A percentile compares a stretch with the other conserved stretches of the same genome.
Evolutionary conservation across 2,113 vertebrate species (phyloP).

Genomic region (Chionomys nivalis): DNA sequence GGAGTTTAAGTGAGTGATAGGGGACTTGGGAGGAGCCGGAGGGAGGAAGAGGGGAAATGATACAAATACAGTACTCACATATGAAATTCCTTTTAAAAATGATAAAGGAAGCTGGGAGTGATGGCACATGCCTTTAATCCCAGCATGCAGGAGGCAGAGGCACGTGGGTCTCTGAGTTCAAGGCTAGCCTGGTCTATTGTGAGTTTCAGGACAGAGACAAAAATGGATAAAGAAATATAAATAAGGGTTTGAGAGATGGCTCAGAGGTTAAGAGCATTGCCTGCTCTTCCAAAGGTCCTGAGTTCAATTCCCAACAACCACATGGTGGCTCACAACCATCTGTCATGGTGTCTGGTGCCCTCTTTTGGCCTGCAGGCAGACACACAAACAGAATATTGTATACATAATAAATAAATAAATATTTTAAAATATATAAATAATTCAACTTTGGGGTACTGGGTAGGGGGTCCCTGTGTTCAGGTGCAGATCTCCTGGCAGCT

Average conservation of each 20-base stretch:
- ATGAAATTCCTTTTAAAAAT: neutral
- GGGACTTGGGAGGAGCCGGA: neutral
- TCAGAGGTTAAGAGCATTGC: too few species aligned
- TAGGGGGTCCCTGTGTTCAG: neutral
- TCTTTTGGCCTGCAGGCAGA: too few species aligned
- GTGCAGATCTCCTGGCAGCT: neutral
- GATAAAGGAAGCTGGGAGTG: neutral
- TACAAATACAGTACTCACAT: neutral
- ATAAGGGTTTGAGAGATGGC: too few species aligned
- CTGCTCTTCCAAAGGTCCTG: too few species aligned
- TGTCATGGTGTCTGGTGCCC: too few species aligned
- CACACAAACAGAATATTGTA: too few species aligned
- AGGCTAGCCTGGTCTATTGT: neutral
- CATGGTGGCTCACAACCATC: too few species aligned
- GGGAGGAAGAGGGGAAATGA: neutral
- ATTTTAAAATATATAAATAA: neutral
- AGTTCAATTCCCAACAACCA: too few species aligned
- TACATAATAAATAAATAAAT: too few species aligned
- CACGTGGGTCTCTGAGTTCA: neutral
- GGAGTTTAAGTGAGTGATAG: neutral
- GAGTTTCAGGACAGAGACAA: neutral
- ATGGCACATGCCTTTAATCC: neutral
- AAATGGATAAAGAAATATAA: neutral
- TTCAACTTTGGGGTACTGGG: neutral
- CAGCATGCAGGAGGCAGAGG: neutral